Conservation (phyloP, 1,140 invertebrate genomes). For the Drosophila serrata region DNA sequence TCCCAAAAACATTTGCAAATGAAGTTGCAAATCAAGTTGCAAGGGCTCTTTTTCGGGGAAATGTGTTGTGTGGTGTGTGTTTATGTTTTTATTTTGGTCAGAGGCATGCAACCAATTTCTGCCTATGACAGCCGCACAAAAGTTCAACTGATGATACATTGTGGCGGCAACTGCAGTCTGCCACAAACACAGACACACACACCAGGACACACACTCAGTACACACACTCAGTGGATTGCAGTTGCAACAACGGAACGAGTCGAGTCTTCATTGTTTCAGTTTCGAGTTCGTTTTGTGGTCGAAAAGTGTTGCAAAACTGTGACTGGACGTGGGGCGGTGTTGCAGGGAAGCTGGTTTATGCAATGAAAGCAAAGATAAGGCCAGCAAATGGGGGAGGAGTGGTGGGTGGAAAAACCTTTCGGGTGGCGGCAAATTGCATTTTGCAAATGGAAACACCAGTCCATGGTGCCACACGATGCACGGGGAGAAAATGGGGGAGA, state of each 20-base stretch:
- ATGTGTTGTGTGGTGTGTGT: slow-evolving; percentile 31
- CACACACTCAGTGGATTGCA: slow-evolving; percentile 61
- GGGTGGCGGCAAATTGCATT: slow-evolving; percentile 77
- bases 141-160: slow-evolving; percentile 82
- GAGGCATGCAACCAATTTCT: slow-evolving; percentile 76
- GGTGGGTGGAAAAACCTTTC: slow-evolving; percentile 44
- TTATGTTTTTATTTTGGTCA: slow-evolving; percentile 31
- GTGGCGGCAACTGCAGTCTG: slow-evolving; percentile 76
- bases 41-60: slow-evolving; percentile 47
- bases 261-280: slow-evolving; percentile 73
- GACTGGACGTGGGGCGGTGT: slow-evolving; percentile 53
- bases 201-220: slow-evolving; percentile 16
- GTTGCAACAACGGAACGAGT: slow-evolving; percentile 59
- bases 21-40: slow-evolving; percentile 79
- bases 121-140: slow-evolving; percentile 79
- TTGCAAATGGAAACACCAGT: slow-evolving; percentile 56
- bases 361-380: slow-evolving; percentile 83
- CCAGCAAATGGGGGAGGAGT: slow-evolving; percentile 20
- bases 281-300: slow-evolving; percentile 65
- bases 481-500: neutral
- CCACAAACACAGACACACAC: slow-evolving; percentile 31
- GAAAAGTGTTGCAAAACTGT: slow-evolving; percentile 77
- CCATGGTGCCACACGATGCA: slow-evolving; percentile 25
- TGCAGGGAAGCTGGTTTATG: slow-evolving; percentile 66
- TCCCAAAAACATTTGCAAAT: slow-evolving; percentile 50